phyloP scores from a whole-genome alignment of 2,888 invertebrate genomes.

The Metellina segmentata region DNA sequence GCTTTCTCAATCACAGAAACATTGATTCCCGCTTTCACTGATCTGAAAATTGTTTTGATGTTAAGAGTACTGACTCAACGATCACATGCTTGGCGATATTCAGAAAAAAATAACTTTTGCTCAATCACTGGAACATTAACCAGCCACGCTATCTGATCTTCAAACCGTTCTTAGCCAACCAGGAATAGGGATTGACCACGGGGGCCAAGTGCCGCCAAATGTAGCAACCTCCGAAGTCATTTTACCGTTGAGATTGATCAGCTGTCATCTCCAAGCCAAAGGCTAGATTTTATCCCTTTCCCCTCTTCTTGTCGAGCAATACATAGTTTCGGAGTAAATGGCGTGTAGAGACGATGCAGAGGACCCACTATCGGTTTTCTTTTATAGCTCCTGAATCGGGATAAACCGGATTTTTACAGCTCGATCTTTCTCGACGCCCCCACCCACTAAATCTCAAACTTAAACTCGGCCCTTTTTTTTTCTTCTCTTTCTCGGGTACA shows the following conservation, averaged over 20 bases:
- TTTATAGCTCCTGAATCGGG: constrained; percentile 71
- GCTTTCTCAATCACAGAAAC: too few species aligned
- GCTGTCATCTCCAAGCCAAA: constrained; percentile 75
- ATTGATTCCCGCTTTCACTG: too few species aligned
- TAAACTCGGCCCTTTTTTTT: constrained; percentile 7
- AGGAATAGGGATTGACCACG: neutral
- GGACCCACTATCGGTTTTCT: constrained; percentile 73
- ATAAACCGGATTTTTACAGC: constrained; percentile 74
- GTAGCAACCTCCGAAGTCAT: constrained; percentile 55
- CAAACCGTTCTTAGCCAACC: too few species aligned
- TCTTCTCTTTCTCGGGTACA: constrained; percentile 26
- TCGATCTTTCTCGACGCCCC: constrained; percentile 41
- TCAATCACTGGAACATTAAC: neutral
- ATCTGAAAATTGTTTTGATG: too few species aligned
- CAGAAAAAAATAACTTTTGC: too few species aligned
- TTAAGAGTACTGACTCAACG: too few species aligned
- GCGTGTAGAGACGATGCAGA: constrained; percentile 65
- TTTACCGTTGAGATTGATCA: constrained; percentile 75
- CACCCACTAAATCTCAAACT: neutral
- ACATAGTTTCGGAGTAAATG: constrained; percentile 73
- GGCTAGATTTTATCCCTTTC: constrained; percentile 67
- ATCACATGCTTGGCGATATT: too few species aligned
- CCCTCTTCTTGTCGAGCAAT: constrained; percentile 66
- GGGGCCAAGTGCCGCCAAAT: constrained; percentile 49
- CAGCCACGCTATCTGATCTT: neutral